phyloP scores from a whole-genome alignment of 1,140 invertebrate genomes.

The Nylanderia fulva region DNA sequence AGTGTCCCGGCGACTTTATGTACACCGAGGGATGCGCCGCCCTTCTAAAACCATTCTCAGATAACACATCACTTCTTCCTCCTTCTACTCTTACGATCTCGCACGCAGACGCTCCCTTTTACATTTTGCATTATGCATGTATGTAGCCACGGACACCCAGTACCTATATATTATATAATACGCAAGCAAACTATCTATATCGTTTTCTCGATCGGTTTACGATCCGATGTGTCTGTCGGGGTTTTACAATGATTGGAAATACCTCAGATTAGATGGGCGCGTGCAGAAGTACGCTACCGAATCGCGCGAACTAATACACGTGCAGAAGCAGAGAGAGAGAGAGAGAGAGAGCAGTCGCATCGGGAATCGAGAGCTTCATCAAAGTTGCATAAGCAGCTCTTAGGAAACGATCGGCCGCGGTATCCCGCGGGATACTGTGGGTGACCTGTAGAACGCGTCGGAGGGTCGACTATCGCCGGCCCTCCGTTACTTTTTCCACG shows the following conservation, averaged over 20 bases:
- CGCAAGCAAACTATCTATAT: conserved; percentile 76
- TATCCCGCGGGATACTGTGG: conserved; percentile 78
- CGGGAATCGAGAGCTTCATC: conserved; percentile 79
- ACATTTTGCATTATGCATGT: conserved; percentile 68
- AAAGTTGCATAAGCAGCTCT: conserved; percentile 85
- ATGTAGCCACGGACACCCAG: conserved; percentile 62
- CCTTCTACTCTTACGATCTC: conserved; percentile 67
- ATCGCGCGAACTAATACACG: conserved; percentile 36
- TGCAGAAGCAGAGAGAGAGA: conserved; percentile 3
- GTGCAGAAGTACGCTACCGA: not conserved
- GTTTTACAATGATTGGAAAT: conserved; percentile 86
- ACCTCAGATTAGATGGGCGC: conserved; percentile 76
- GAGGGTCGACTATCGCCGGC: conserved; percentile 77
- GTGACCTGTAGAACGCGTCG: conserved; percentile 81
- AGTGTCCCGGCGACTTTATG: conserved; percentile 82
- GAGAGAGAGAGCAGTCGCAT: not conserved
- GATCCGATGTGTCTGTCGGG: conserved; percentile 83
- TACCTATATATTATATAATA: conserved; percentile 65
- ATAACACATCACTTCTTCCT: conserved; percentile 81
- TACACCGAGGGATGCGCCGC: conserved; percentile 83
- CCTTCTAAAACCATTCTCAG: conserved; percentile 85
- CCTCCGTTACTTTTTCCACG: conserved; percentile 54
- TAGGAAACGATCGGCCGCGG: conserved; percentile 83
- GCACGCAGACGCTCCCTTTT: conserved; percentile 48
- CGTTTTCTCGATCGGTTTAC: conserved; percentile 85